Evolutionary conservation across 2,797 vertebrate species (phyloP), one percentile per base, ranked within the genome.

Genomic region (Sebastes itinus): DNA sequence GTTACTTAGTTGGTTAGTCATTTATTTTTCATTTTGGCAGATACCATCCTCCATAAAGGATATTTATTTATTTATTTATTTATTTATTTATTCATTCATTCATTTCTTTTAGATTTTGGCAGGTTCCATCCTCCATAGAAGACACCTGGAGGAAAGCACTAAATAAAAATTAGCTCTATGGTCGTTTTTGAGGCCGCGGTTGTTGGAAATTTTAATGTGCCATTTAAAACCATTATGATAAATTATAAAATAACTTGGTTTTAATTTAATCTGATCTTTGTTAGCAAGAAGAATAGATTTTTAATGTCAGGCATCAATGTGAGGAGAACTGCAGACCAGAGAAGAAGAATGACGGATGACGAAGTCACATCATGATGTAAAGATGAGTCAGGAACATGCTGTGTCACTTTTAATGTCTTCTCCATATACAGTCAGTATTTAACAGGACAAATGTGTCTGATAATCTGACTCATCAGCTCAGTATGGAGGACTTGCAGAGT

Each of bases 141-240:
- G 14, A 42, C 38, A 42, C 38, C 2, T 42, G 38, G 38, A 0
- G 2, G 38, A 14, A 42, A 42, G 38, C 1, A 1, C 14, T 42
- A 42, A 42, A 42, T 42, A 18, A 42, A 42, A 16, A 42, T 0
- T 0, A 42, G 38, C 38, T 42, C 0, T 49, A 4, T n/a, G 8
- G 18, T 20, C 4, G 0, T 10, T 20, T 52, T 20, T n/a, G 20
- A 10, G 8, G 18, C 42, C 16, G 0, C 42, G 14, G 42, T 46
- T 18, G 16, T 46, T 46, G 42, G 16, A 46, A 46, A 46, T 18
- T 46, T 46, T 1, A 46, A 46, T 18, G 16, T 18, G 42, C 42
- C 6, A 46, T 18, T 46, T 46, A 46, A 46, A 0, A 46, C 42
- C 16, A 46, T 18, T 18, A 46, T 18, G 42, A 46, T 46, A 18